These are phyloP conservation scores for Glaucidium brasilianum DNA, from an alignment of 2,113 vertebrate species.

Conservation along the genomic window DNA sequence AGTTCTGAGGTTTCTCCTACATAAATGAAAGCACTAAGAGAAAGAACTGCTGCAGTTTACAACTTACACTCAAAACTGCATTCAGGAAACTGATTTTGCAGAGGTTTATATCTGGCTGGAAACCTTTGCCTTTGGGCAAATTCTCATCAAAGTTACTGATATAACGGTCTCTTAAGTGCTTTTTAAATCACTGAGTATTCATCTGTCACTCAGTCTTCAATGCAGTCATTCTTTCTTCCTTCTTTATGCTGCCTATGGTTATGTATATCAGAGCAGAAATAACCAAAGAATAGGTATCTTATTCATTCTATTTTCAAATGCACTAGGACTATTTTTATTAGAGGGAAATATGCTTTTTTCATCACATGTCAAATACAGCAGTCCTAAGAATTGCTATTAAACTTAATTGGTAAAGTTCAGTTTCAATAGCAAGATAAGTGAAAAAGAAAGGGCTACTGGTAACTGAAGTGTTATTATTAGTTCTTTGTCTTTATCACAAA, in stretches of 20 bases:
- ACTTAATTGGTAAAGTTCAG: slow-evolving; percentile 29
- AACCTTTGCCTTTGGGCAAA: slow-evolving; percentile 43
- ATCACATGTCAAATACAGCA: background rate
- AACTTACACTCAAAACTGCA: background rate
- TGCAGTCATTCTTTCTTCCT: slow-evolving; percentile 55
- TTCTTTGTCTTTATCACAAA: background rate
- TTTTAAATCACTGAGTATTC: slow-evolving; percentile 55
- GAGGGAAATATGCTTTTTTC: slow-evolving; percentile 44
- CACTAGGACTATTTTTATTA: slow-evolving; percentile 58
- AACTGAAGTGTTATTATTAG: background rate
- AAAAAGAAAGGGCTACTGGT: background rate
- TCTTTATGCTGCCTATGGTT: slow-evolving; percentile 61
- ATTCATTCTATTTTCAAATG: slow-evolving; percentile 66
- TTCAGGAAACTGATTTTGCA: background rate
- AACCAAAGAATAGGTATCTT: slow-evolving; percentile 63
- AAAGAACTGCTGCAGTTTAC: background rate
- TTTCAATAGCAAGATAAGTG: background rate
- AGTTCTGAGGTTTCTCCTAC: background rate
- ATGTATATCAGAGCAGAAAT: slow-evolving; percentile 70
- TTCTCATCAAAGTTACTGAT: slow-evolving; percentile 23
- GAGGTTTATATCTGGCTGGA: background rate
- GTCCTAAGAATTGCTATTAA: slow-evolving; percentile 1
- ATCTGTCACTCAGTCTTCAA: slow-evolving; percentile 65
- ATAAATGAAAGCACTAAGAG: background rate
- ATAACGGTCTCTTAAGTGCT: slow-evolving; percentile 32